Conservation (phyloP, 2,113 vertebrate genomes). For the Leucosticte australis region DNA sequence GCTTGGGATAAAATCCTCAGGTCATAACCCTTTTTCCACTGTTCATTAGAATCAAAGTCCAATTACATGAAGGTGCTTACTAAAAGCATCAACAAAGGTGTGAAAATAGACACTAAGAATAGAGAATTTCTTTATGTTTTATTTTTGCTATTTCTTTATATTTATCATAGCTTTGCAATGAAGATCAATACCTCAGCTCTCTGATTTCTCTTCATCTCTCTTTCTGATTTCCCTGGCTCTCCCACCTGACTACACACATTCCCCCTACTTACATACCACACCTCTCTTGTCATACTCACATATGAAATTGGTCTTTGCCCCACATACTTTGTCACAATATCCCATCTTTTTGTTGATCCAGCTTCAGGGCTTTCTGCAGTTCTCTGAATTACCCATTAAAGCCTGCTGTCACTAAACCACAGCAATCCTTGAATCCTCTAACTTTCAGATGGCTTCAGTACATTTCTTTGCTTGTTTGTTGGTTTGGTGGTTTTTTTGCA, state of each 20-base stretch:
- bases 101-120: not conserved
- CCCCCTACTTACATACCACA: fast-evolving
- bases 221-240: not conserved
- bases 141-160: not conserved
- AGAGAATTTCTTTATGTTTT: not conserved
- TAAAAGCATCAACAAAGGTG: not conserved
- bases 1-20: not conserved
- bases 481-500: fast-evolving
- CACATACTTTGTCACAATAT: not conserved
- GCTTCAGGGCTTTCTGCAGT: not conserved
- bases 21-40: not conserved
- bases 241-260: fast-evolving
- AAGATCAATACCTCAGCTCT: not conserved
- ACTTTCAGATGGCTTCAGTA: not conserved
- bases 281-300: not conserved
- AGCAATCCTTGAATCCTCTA: not conserved
- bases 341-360: fast-evolving
- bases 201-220: not conserved
- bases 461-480: not conserved
- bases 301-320: not conserved
- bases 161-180: not conserved
- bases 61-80: not conserved
- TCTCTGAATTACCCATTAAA: not conserved
- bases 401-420: not conserved
- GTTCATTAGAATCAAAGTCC: not conserved